These are phyloP conservation scores for Nemoura dubitans DNA, from an alignment of 2,888 invertebrate genomes.

Conservation along the genomic window DNA sequence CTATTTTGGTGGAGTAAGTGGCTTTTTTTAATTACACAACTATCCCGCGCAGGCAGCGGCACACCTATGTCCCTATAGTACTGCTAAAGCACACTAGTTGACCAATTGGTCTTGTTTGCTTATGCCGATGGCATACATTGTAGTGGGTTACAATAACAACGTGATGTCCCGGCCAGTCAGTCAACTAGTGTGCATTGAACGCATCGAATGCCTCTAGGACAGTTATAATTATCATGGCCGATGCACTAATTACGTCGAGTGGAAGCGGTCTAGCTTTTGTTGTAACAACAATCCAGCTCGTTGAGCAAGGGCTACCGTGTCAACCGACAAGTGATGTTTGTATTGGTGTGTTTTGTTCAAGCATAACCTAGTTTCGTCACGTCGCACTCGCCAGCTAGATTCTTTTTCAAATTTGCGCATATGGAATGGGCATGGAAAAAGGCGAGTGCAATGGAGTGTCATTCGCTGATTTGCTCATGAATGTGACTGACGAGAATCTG, in stretches of 20 bases:
- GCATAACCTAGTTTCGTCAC: not conserved
- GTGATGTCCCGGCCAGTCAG: not conserved
- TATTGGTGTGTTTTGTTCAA: not conserved
- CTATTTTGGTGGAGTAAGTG: not conserved
- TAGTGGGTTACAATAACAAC: not conserved
- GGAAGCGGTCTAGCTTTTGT: not conserved
- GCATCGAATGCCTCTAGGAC: not conserved
- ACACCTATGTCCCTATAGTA: not conserved
- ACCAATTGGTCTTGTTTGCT: not conserved
- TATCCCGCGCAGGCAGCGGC: not conserved
- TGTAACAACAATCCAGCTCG: not conserved
- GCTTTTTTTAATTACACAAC: not conserved
- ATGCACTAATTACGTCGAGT: slow-evolving; percentile 16
- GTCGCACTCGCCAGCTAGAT: not conserved
- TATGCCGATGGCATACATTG: not conserved
- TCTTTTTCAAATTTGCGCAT: not conserved
- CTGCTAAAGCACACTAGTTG: not conserved
- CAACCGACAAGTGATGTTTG: not conserved
- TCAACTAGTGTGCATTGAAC: slow-evolving; percentile 5
- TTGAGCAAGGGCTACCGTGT: not conserved
- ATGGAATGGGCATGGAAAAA: not conserved
- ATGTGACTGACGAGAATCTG: not conserved
- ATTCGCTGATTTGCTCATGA: not conserved
- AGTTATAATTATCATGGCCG: slow-evolving; percentile 17
- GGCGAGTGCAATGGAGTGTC: not conserved